Base-by-base conservation (phyloP, 1,140 invertebrate species). In the Calliphora vicina region DNA sequence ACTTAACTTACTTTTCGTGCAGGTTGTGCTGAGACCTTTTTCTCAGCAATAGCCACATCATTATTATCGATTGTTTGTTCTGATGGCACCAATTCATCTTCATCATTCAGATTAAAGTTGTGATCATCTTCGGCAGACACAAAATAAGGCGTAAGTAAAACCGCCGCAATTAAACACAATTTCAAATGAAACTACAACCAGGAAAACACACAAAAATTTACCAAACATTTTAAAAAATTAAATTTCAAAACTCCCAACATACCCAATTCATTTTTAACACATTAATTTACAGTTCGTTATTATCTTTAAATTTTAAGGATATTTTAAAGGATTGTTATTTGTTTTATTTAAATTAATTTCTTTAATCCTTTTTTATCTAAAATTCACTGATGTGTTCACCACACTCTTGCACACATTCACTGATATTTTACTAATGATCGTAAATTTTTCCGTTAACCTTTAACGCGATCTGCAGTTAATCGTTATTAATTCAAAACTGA, bases 41-140 rank as follows among this genome's bases (percentile, higher is more conserved):
- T 82, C 35, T 82, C 81, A 5, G 15, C 15, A 8, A 82, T n/a
- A 0, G 84, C 84, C 25, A 86, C 86, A 9, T 86, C 84, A 10
- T 10, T n/a, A n/a, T 84, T 35, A 5, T 84, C 86, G 1, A 67
- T 20, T 2, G 23, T 67, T 23, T 67, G 61, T 25, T 67, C 61
- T 1, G 61, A 10, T 25, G 61, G 61, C n/a, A 67, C 23, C 9
- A 25, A 23, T 23, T 67, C 61, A 23, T 67, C 61, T 67, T 67
- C 61, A 23, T n/a, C 15, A 15, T 57, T 13, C 15, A 17, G n/a
- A 57, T n/a, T 57, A 57, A 57, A n/a, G 12, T 13, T n/a, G 6
- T 57, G 15, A 57, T 57, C n/a, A 6, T 67, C 23, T 23, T 67
- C n/a, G n/a, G 61, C 61, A 67, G n/a, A 9, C 1, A 67, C 12